Evolutionary conservation across 2,888 invertebrate species (phyloP).

Genomic region (Nebria brevicollis): DNA sequence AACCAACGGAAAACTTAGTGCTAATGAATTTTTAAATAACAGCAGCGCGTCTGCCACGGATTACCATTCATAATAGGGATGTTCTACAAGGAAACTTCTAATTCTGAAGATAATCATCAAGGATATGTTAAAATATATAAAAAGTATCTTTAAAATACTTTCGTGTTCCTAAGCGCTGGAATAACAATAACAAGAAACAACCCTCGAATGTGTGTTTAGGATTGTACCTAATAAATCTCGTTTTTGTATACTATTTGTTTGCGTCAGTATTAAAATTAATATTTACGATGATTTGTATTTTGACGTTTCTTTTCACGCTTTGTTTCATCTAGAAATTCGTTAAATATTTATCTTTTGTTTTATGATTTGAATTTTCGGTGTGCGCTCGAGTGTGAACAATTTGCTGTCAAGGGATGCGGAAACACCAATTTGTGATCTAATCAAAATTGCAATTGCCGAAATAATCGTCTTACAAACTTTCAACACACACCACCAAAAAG

Average conservation of each 20-base stretch:
- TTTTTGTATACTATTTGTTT: not conserved
- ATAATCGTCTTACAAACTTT: not conserved
- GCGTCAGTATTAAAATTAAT: not conserved
- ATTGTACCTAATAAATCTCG: not conserved
- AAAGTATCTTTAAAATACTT: not conserved
- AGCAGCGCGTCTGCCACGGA: not conserved
- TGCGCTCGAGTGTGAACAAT: not conserved
- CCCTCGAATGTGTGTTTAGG: not conserved
- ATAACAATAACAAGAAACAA: not conserved
- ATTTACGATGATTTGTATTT: not conserved
- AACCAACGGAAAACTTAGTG: not conserved
- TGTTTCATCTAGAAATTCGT: not conserved
- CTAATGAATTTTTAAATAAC: conserved; percentile 15
- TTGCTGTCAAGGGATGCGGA: not conserved
- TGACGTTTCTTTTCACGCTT: not conserved
- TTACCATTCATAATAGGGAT: conserved; percentile 18
- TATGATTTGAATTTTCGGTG: not conserved
- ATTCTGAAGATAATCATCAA: not conserved
- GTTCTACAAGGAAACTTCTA: not conserved
- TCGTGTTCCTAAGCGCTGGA: not conserved
- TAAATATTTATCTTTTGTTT: not conserved
- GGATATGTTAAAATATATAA: not conserved
- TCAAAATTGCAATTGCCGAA: not conserved
- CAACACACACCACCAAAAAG: not conserved
- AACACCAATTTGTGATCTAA: not conserved